Percentiles rank a stretch among this genome's conserved stretches.
Conservation (phyloP, 2,797 vertebrate genomes). For the Cuculus canorus region DNA sequence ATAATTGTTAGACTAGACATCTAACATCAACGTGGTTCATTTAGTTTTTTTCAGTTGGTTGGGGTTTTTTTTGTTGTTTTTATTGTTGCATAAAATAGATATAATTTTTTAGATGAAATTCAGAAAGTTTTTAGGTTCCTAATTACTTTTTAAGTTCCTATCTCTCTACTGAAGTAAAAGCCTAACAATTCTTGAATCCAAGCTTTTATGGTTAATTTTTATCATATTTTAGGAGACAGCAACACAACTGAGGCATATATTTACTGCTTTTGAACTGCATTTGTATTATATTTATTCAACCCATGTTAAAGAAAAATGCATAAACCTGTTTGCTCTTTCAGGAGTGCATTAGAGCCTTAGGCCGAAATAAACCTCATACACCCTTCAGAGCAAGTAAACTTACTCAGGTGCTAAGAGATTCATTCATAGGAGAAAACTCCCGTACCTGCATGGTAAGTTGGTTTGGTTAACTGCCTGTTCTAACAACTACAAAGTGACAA, state of each 20-base stretch:
- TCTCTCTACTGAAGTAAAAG: not conserved
- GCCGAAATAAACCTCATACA: slow-evolving; percentile 96
- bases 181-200: not conserved
- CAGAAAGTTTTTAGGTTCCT: not conserved
- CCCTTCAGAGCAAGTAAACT: slow-evolving; percentile 98
- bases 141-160: not conserved
- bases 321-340: slow-evolving; percentile 65
- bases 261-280: not conserved
- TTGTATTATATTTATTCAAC: not conserved
- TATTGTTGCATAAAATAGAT: not conserved
- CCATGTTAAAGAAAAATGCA: not conserved
- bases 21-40: not conserved
- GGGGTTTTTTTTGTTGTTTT: not conserved
- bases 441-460: slow-evolving; percentile 95
- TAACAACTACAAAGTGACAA: not conserved
- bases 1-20: not conserved
- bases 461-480: not conserved
- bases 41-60: no score
- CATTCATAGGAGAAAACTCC: slow-evolving; percentile 99
- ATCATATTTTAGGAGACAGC: not conserved
- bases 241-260: not conserved
- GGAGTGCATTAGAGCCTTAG: slow-evolving; percentile 97
- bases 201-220: not conserved
- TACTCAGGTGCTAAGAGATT: slow-evolving; percentile 96
- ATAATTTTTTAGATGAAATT: not conserved